Percentiles rank a stretch among this genome's conserved stretches.
phyloP scores from a whole-genome alignment of 2,113 vertebrate species.

The Gadus chalcogrammus region DNA sequence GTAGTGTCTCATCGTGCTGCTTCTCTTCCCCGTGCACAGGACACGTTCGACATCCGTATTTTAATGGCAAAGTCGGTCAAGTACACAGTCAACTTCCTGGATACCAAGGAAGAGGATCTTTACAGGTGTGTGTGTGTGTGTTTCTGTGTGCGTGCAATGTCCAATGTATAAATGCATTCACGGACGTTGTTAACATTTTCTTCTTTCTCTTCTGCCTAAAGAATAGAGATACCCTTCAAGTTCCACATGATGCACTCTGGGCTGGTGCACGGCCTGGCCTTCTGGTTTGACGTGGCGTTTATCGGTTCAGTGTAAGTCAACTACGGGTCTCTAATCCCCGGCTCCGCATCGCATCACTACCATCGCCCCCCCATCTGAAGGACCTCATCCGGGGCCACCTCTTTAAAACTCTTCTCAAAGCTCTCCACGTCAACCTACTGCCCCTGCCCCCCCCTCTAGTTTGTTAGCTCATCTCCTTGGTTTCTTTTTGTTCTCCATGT shows the following conservation, averaged over 20 bases:
- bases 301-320: constrained; percentile 87
- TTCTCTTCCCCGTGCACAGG: constrained; percentile 62
- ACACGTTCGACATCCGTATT: constrained; percentile 94
- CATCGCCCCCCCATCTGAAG: background rate
- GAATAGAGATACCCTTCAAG: constrained; percentile 97
- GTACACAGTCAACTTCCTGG: constrained; percentile 94
- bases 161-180: background rate
- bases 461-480: too few relatives aligned
- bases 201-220: constrained; percentile 35
- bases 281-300: constrained; percentile 96
- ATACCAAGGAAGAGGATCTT: constrained; percentile 93
- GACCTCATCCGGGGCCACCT: too few relatives aligned
- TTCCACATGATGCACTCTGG: constrained; percentile 96
- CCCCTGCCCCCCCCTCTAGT: background rate
- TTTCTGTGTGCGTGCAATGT: background rate
- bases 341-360: too few relatives aligned
- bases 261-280: constrained; percentile 89
- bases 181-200: background rate
- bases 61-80: constrained; percentile 96
- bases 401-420: too few relatives aligned
- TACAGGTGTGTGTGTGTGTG: constrained; percentile 78
- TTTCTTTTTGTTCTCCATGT: too few relatives aligned
- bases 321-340: background rate
- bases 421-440: too few relatives aligned
- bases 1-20: background rate